A percentile compares a stretch with the other conserved stretches of the same genome.
Conservation (phyloP, 2,797 vertebrate species). For the Manis javanica region DNA sequence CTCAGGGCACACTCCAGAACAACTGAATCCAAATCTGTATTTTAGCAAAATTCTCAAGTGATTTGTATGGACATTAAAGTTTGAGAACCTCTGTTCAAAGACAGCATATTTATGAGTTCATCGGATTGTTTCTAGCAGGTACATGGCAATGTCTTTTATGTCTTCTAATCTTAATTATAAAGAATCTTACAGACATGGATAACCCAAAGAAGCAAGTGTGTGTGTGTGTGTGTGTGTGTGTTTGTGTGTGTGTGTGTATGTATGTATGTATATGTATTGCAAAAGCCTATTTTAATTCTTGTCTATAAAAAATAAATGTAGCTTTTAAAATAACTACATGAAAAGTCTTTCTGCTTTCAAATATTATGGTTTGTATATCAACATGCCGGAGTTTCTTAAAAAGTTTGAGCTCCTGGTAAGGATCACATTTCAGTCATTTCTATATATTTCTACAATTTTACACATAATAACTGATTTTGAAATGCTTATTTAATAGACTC, state of each 20-base stretch:
- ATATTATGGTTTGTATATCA: neutral
- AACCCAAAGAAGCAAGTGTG: neutral
- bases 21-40: neutral
- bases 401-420: neutral
- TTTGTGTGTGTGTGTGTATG: neutral
- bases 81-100: neutral
- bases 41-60: neutral
- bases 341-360: neutral
- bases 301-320: conserved; percentile 6
- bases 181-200: neutral
- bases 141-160: neutral
- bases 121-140: neutral
- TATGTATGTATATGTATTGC: neutral
- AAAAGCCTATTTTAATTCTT: neutral
- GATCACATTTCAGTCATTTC: neutral
- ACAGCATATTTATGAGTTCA: rapidly evolving
- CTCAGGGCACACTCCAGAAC: neutral
- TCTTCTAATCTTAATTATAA: neutral
- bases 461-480: neutral
- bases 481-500: neutral
- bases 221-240: neutral
- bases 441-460: neutral
- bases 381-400: neutral
- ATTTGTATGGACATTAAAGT: neutral
- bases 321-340: neutral